Base-by-base conservation (phyloP, 2,113 vertebrate species). In the Heterotis niloticus region DNA sequence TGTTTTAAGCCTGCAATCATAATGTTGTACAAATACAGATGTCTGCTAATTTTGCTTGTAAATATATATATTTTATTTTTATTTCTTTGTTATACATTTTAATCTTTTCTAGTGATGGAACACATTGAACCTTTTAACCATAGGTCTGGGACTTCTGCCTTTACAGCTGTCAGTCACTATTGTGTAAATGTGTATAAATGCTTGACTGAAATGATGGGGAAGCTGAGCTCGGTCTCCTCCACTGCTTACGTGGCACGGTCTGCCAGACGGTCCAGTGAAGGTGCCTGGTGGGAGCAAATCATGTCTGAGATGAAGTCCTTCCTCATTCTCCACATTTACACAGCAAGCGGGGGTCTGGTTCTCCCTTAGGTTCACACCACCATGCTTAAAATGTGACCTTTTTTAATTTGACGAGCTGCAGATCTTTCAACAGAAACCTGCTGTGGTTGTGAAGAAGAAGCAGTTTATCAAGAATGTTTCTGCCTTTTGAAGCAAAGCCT, bases 31-130 rank as follows among this genome's bases (percentile, higher is more conserved):
- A 91, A 87, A 85, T 81, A 75, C 84, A 77, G 54, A 93, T 89
- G 86, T 92, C 91, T 89, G 90, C 80, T 91, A 91, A 93, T 95
- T 92, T 92, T 93, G 92, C 92, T 89, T 96, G 94, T 95, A 96
- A 94, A 96, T 96, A 96, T 94, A 86, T 90, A 88, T 82, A 71
- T 72, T 79, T 79, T 85, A 56, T 74, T 83, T 84, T 85, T 83
- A 71, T 69, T 82, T 84, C n/a, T 75, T 77, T 81, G 85, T 84
- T 84, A 83, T 83, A 79, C 90, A 93, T 94, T 95, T 94, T 94
- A 94, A 95, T 93, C 92, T 92, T 94, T 94, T 93, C 92, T 93
- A 93, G 92, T 90, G 91, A 94, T 92, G 70, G 90, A 93, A 90
- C 86, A 94, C 86, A 83, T 91, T 92, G 83, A 78, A 82, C 84